phyloP scores from a whole-genome alignment of 1,140 invertebrate species.

The Hylyphantes graminicola region DNA sequence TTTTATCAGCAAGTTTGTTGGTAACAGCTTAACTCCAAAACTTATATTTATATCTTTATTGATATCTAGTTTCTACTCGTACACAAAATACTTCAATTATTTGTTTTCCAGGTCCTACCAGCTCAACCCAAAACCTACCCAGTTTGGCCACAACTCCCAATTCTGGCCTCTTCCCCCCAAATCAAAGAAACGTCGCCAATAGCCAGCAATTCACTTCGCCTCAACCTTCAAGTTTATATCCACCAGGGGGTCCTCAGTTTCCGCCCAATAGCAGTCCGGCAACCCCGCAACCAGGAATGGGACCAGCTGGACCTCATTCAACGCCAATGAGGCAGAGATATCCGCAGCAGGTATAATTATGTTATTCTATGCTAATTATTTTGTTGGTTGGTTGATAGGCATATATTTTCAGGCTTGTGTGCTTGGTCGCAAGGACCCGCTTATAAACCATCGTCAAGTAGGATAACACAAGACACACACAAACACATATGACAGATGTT shows the following conservation, averaged over 20 bases:
- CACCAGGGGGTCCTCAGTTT: constrained; percentile 13
- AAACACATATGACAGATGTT: too few species aligned
- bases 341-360: constrained; percentile 48
- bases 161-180: constrained; percentile 2
- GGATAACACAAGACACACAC: too few species aligned
- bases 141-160: constrained; percentile 22
- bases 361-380: too few species aligned
- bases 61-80: neutral
- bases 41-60: neutral
- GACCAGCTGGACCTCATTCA: constrained; percentile 22
- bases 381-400: too few species aligned
- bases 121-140: constrained; percentile 30
- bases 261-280: constrained; percentile 31
- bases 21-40: too few species aligned
- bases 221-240: constrained; percentile 1
- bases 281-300: neutral
- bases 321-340: constrained; percentile 32
- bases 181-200: constrained; percentile 11
- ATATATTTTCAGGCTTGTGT: too few species aligned
- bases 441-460: too few species aligned
- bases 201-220: constrained; percentile 1
- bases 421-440: too few species aligned
- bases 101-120: constrained; percentile 38
- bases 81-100: neutral
- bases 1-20: too few species aligned